Conservation (phyloP, 2,113 vertebrate genomes). For the Chaetodon trifascialis region DNA sequence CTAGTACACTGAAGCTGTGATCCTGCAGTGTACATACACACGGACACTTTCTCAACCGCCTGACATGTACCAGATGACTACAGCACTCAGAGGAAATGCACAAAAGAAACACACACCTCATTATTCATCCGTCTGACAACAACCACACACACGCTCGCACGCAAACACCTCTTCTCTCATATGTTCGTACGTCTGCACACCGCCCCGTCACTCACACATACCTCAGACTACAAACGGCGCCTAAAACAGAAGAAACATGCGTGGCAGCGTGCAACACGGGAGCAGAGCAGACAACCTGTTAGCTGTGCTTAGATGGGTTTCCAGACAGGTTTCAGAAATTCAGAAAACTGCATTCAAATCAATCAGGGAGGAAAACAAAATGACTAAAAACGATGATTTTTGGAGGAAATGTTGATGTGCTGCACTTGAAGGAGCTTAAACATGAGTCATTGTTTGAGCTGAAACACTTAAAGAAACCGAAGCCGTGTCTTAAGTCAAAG, state of each 20-base stretch:
- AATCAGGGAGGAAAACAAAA: not conserved
- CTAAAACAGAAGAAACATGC: constrained; percentile 17
- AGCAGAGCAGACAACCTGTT: constrained; percentile 49
- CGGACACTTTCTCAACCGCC: constrained; percentile 24
- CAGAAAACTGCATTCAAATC: constrained; percentile 1
- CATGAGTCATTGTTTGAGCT: not conserved
- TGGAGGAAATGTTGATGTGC: not conserved
- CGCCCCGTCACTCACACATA: constrained; percentile 41
- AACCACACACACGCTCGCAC: constrained; percentile 35
- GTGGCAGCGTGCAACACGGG: constrained; percentile 10
- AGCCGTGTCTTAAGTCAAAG: not conserved
- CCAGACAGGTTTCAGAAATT: constrained; percentile 41
- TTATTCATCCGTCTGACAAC: constrained; percentile 66
- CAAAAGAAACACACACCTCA: constrained; percentile 58
- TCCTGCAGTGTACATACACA: constrained; percentile 26
- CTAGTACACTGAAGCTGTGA: constrained; percentile 30
- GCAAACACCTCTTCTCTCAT: constrained; percentile 60
- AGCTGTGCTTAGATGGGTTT: constrained; percentile 31
- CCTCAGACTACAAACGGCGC: constrained; percentile 47
- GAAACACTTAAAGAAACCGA: no score
- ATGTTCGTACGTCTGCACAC: constrained; percentile 23
- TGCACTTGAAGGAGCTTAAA: not conserved
- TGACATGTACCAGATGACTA: constrained; percentile 50
- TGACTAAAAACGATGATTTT: not conserved
- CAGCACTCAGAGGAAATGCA: constrained; percentile 23